Evolutionary conservation across 2,113 vertebrate genomes (phyloP), one percentile per base, ranked within the genome.

Genomic region (Aphelocoma coerulescens): DNA sequence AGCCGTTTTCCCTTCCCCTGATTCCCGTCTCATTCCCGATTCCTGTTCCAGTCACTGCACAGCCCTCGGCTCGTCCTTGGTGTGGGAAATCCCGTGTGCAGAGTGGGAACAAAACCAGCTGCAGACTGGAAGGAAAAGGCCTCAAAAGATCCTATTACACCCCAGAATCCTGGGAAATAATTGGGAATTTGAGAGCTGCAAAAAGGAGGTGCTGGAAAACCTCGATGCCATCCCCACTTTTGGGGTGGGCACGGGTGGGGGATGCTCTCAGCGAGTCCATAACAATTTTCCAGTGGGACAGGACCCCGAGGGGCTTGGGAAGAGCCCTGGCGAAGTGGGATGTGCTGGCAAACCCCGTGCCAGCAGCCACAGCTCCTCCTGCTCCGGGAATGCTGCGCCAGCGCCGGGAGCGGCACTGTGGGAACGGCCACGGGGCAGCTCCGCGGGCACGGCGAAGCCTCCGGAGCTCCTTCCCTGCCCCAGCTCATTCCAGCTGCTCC

Each of bases 141-240:
- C 39, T 63, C 18, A 4, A 79, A 84, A 75, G 43, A 44, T 33
- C 83, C 67, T 3, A 0, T 43, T 8, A 8, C 28, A 26, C 14
- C 62, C 83, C n/a, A 15, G 28, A 72, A 76, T 20, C 14, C 11
- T 1, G 43, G n/a, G 71, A 37, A 91, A 66, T 21, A 32, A 23
- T 1, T 4, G 63, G 67, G 61, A 54, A 30, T 37, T 46, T 22
- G 32, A 58, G 62, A 39, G 5, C 37, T 51, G 18, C 9, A 18
- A 4, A 11, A 5, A 69, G 66, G 68, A 48, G 61, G 19, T 4
- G 32, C 51, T 49, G 49, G 51, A 11, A 73, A 69, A 30, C 32
- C 44, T 17, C 0, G 0, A 8, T 0, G 2, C 43, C 49, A 41
- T 7, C 46, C 19, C 55, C 16, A 6, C 12, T 67, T 39, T 10